phyloP scores from a whole-genome alignment of 2,888 invertebrate species.

The Sisyra terminalis region DNA sequence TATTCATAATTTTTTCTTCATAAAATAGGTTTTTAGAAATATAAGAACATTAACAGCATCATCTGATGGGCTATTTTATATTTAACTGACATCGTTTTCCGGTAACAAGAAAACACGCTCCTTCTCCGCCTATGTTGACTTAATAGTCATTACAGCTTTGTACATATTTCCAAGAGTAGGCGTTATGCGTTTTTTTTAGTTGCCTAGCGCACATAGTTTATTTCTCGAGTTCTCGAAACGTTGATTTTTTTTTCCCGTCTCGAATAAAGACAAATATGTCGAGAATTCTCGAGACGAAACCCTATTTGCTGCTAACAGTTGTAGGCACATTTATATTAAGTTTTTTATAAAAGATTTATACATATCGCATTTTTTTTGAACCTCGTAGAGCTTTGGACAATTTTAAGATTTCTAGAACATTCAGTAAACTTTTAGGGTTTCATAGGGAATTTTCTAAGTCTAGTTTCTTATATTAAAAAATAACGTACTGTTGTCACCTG shows the following conservation, averaged over 20 bases:
- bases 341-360: no score
- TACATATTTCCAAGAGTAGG: conserved; percentile 5
- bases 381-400: no score
- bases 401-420: no score
- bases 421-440: no score
- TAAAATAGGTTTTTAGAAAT: conserved; percentile 7
- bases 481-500: no score
- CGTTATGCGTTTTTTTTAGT: conserved; percentile 3
- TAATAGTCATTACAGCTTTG: conserved; percentile 6
- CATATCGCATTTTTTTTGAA: no score
- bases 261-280: conserved; percentile 1
- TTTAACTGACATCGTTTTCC: conserved; percentile 7
- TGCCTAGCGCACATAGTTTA: background rate
- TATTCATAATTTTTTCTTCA: no score
- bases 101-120: conserved; percentile 6
- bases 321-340: no score
- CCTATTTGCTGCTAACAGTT: background rate
- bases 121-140: conserved; percentile 7
- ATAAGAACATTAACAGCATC: conserved; percentile 8
- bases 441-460: no score
- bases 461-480: no score
- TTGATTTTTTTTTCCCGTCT: conserved; percentile 1
- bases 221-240: background rate
- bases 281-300: background rate
- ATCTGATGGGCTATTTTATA: conserved; percentile 9